These are phyloP conservation scores for Pandemis cinnamomeana DNA, from an alignment of 2,888 invertebrate genomes.

Conservation along the genomic window DNA sequence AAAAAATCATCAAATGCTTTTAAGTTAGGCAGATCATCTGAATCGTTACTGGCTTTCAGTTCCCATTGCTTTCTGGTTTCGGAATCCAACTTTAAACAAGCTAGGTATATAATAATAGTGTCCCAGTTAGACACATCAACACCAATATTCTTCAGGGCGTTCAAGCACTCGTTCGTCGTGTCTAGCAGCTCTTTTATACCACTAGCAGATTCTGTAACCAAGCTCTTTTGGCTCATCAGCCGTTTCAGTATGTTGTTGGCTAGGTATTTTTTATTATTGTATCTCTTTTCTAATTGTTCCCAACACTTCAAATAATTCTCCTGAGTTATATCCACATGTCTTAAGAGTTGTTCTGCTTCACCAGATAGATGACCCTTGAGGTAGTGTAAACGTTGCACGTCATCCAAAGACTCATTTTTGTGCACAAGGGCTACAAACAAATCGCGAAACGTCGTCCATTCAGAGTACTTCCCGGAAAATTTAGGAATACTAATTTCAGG, in stretches of 20 bases:
- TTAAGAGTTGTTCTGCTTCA: conserved; percentile 13
- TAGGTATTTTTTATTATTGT: conserved; percentile 9
- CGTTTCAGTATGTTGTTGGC: conserved; percentile 1
- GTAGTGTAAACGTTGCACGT: conserved; percentile 7
- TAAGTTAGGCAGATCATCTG: conserved; percentile 24
- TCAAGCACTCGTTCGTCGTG: conserved; percentile 8
- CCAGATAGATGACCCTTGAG: conserved; percentile 4
- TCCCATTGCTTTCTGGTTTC: conserved; percentile 47
- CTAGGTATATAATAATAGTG: conserved; percentile 42
- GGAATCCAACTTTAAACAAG: conserved; percentile 43
- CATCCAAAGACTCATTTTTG: not conserved
- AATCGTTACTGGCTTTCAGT: conserved; percentile 19
- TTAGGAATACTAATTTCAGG: not conserved
- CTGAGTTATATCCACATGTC: not conserved
- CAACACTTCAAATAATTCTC: not conserved
- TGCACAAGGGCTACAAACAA: not conserved
- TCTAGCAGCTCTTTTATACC: conserved; percentile 9
- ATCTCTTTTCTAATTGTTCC: conserved; percentile 8
- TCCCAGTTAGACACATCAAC: conserved; percentile 43
- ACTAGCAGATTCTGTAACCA: not conserved
- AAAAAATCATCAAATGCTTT: conserved; percentile 33
- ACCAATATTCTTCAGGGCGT: conserved; percentile 30
- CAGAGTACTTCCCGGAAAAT: not conserved
- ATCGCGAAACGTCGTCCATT: not conserved
- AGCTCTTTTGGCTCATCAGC: not conserved